A percentile compares a stretch with the other conserved stretches of the same genome.
phyloP scores from a whole-genome alignment of 1,140 invertebrate genomes.

The Drosophila tropicalis region DNA sequence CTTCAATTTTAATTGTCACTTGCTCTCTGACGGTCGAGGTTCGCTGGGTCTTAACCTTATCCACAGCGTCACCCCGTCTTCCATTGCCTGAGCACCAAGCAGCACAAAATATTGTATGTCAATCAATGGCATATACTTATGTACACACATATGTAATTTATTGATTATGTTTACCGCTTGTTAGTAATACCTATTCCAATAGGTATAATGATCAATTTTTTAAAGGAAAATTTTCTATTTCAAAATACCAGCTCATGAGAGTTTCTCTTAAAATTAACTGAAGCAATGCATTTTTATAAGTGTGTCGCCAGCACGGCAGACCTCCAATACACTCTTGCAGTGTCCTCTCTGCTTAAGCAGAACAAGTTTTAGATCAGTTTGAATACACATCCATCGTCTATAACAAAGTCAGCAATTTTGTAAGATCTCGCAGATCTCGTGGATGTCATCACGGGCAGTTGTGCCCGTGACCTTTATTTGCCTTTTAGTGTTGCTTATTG shows the following conservation, averaged over 20 bases:
- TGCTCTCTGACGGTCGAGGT: conserved; percentile 70
- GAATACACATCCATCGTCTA: no score
- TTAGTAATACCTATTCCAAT: no score
- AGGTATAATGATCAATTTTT: conserved; percentile 3
- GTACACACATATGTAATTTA: background rate
- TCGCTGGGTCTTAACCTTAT: conserved; percentile 60
- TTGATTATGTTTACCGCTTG: conserved; percentile 46
- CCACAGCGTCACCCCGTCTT: background rate
- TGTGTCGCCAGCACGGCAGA: no score
- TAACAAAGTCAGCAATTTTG: background rate
- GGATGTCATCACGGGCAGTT: conserved; percentile 34
- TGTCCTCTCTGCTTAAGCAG: no score
- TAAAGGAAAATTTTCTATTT: background rate
- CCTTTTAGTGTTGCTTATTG: conserved; percentile 73
- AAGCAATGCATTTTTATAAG: no score
- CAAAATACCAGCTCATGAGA: no score
- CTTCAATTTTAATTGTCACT: conserved; percentile 69
- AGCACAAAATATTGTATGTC: conserved; percentile 74
- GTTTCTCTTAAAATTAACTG: no score
- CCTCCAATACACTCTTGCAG: no score
- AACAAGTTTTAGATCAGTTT: no score
- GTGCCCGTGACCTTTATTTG: conserved; percentile 77
- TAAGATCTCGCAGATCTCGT: conserved; percentile 27
- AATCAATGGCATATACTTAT: conserved; percentile 38
- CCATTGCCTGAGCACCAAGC: conserved; percentile 48